Evolutionary conservation across 2,888 invertebrate species (phyloP).

Genomic region (Troilus luridus): DNA sequence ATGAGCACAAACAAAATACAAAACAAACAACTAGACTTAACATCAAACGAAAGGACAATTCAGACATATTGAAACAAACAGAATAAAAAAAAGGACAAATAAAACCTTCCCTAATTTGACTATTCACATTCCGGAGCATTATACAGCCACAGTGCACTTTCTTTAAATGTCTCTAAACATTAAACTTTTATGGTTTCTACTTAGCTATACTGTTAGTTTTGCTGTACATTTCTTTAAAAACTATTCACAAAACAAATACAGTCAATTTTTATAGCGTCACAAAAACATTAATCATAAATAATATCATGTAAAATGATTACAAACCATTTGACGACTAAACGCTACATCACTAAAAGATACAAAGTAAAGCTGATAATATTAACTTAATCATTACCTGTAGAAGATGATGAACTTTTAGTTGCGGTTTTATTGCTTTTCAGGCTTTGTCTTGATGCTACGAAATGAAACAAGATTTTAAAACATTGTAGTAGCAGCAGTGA

Average conservation of each 20-base stretch:
- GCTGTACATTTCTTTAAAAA: not conserved
- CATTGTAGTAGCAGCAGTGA: not conserved
- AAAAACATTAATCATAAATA: not conserved
- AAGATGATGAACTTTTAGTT: conserved; percentile 62
- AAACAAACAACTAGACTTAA: not conserved
- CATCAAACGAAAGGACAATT: not conserved
- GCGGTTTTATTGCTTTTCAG: conserved; percentile 63
- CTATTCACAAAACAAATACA: not conserved
- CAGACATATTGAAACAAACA: not conserved
- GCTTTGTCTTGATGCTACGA: conserved; percentile 64
- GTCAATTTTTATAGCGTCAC: not conserved
- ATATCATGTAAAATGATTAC: not conserved
- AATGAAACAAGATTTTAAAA: not conserved
- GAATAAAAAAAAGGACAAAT: not conserved
- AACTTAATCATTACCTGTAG: conserved; percentile 69
- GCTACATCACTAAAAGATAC: not conserved
- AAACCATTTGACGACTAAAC: not conserved
- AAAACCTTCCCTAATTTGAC: not conserved
- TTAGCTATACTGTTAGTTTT: not conserved
- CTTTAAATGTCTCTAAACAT: not conserved
- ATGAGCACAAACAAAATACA: not conserved
- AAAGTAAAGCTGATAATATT: not conserved
- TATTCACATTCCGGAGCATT: not conserved
- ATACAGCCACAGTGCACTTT: not conserved
- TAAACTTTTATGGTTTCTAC: not conserved